Evolutionary conservation across 2,888 invertebrate genomes (phyloP).

Genomic region (Arctia plantaginis): DNA sequence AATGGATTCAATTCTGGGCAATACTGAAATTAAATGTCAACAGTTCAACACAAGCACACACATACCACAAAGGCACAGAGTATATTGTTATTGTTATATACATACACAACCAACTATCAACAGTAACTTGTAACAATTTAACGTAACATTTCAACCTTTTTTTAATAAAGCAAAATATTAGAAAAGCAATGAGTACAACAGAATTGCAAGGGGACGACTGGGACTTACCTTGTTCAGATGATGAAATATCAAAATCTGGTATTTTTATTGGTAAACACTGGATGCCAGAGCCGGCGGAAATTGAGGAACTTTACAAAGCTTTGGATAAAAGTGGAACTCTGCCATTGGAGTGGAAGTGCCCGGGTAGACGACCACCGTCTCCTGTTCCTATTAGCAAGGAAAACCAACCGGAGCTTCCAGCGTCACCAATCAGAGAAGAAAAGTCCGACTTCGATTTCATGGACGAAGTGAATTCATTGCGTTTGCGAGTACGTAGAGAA

Average conservation of each 20-base stretch:
- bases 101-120: no score
- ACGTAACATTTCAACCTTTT: background rate
- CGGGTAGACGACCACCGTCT: constrained; percentile 91
- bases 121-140: no score
- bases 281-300: constrained; percentile 89
- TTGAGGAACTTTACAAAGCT: constrained; percentile 90
- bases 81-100: no score
- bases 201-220: constrained; percentile 85
- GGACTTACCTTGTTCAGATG: constrained; percentile 89
- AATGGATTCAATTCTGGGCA: background rate
- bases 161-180: background rate
- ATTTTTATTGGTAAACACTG: constrained; percentile 85
- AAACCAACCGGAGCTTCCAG: constrained; percentile 73
- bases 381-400: constrained; percentile 87
- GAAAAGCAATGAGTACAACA: constrained; percentile 23
- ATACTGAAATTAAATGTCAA: background rate
- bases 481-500: constrained; percentile 90
- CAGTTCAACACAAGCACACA: background rate
- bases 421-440: constrained; percentile 81
- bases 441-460: constrained; percentile 94
- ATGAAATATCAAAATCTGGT: constrained; percentile 85
- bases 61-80: no score
- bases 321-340: constrained; percentile 90
- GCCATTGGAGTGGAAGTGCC: constrained; percentile 92
- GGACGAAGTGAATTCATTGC: constrained; percentile 92